Conservation (phyloP, 2,888 invertebrate species). For the Choreutis nemorana region DNA sequence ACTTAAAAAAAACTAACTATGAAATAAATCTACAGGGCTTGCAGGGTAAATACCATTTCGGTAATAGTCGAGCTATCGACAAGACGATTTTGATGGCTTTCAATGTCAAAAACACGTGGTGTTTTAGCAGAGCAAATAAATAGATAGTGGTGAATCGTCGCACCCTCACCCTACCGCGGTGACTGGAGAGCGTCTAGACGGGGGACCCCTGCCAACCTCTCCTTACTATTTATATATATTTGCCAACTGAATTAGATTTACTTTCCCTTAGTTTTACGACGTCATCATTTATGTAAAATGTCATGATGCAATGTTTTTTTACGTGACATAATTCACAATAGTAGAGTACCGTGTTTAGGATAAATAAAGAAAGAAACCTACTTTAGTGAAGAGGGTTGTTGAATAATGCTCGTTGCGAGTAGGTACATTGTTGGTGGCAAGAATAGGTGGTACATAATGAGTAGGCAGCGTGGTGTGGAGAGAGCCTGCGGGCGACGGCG, state of each 20-base stretch:
- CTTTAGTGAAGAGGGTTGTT: no score
- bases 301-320: slow-evolving; percentile 15
- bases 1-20: not conserved
- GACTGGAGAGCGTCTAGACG: slow-evolving; percentile 61
- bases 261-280: slow-evolving; percentile 6
- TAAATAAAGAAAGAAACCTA: no score
- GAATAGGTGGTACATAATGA: slow-evolving; percentile 15
- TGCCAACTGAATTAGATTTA: slow-evolving; percentile 12
- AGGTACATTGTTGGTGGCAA: slow-evolving; percentile 7
- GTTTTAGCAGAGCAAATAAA: slow-evolving; percentile 55
- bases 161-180: slow-evolving; percentile 56
- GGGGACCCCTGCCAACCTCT: slow-evolving; percentile 37
- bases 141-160: slow-evolving; percentile 45
- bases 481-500: slow-evolving; percentile 18
- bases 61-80: no score
- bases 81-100: slow-evolving; percentile 24
- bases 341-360: no score
- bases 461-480: slow-evolving; percentile 15
- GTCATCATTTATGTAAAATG: no score
- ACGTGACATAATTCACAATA: no score
- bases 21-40: no score
- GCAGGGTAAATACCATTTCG: no score
- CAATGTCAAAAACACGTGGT: slow-evolving; percentile 43
- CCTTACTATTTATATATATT: slow-evolving; percentile 15
- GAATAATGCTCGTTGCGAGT: slow-evolving; percentile 23